These are phyloP conservation scores for Stichodactyla mertensii DNA, from an alignment of 64 coral and sea anemone genomes.

Conservation along the genomic window DNA sequence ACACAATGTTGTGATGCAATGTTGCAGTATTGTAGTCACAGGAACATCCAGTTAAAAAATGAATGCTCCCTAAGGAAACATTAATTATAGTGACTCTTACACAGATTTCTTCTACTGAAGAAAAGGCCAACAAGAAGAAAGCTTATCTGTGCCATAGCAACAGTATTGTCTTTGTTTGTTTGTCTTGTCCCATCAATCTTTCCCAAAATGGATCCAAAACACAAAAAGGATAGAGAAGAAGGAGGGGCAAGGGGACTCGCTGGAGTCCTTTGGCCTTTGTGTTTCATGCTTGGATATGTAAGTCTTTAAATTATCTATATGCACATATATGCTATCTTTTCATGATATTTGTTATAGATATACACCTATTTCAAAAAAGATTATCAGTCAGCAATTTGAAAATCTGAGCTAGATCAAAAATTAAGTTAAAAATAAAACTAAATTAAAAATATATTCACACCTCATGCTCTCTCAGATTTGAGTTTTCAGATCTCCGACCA, in stretches of 20 bases:
- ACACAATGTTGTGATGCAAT: too few relatives aligned
- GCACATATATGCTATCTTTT: too few relatives aligned
- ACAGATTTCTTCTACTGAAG: constrained; percentile 49
- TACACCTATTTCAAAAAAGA: too few relatives aligned
- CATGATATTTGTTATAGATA: too few relatives aligned
- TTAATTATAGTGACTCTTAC: not conserved
- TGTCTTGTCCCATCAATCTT: constrained; percentile 63
- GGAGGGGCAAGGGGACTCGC: constrained; percentile 61
- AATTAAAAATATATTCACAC: too few relatives aligned
- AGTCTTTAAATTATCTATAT: constrained; percentile 12
- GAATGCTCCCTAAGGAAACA: too few relatives aligned
- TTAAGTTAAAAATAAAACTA: too few relatives aligned
- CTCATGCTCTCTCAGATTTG: too few relatives aligned
- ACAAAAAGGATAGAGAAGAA: constrained; percentile 23
- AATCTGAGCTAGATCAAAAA: too few relatives aligned
- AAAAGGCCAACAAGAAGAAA: constrained; percentile 62
- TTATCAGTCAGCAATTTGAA: too few relatives aligned
- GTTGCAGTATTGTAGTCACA: too few relatives aligned
- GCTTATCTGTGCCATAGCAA: constrained; percentile 40
- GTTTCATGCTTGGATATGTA: constrained; percentile 74
- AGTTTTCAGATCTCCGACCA: too few relatives aligned
- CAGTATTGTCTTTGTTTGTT: constrained; percentile 61
- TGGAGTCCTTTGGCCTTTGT: constrained; percentile 73
- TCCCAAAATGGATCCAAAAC: constrained; percentile 35
- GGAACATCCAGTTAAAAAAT: not conserved